Base-by-base conservation (phyloP, 2,888 invertebrate species). In the Napeogenes sylphis region DNA sequence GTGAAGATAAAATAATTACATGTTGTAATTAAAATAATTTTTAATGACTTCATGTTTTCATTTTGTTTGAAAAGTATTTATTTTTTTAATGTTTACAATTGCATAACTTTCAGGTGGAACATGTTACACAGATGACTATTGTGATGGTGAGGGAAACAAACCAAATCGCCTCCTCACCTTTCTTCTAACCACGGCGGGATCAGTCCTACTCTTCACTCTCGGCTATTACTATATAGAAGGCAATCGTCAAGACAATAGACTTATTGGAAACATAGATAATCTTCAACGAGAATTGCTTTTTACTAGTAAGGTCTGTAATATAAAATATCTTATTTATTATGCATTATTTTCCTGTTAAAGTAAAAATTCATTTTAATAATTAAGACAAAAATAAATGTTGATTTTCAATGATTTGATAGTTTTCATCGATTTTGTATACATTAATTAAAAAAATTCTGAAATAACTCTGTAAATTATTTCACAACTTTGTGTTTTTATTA, bases 171-270 rank as follows among this genome's bases (percentile, higher is more conserved):
- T 92, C 2, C 75, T 94, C 13, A 90, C 93, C 2, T 94, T 92
- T 78, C 84, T 94, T 45, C 76, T 91, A 13, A 92, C 95, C 56
- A 93, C 95, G n/a, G 94, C 95, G 3, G 83, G 92, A n/a, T 93
- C 95, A 0, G 93, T 94, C 0, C 85, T 96, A 6, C 81, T 95
- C 58, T 96, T 96, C 75, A 92, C 94, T 21, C 91, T 96, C 64
- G 95, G 95, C 32, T 95, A 95, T 83, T 94, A 95, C 80, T 94
- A 94, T 72, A 93, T 96, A 67, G 95, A 95, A 82, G 95, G 94
- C 76, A 93, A 91, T 73, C 92, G 94, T 68, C 92, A 94, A 73
- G 95, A 95, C 76, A 92, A 93, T 56, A 92, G 92, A 59, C 89
- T 96, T 42, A 92, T 96, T 61, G 93, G 93, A 0, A 94, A 79